Evolutionary conservation across 2,888 invertebrate species (phyloP).

Genomic region (Rhabditoides inermis): DNA sequence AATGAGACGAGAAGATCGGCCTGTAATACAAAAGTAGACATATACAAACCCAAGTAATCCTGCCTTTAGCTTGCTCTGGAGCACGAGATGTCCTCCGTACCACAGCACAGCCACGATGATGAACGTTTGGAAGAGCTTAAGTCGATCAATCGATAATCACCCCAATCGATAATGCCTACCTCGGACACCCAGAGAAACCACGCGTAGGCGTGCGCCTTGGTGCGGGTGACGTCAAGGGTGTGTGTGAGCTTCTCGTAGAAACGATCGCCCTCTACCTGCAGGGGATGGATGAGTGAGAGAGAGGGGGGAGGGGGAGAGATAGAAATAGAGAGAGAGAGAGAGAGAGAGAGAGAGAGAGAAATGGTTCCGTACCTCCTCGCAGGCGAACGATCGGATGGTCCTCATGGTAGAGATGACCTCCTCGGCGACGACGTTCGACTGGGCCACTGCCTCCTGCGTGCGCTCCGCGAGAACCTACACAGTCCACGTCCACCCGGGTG

Average conservation of each 20-base stretch:
- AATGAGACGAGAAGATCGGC: slow-evolving; percentile 55
- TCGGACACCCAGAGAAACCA: slow-evolving; percentile 49
- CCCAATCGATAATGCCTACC: slow-evolving; percentile 9
- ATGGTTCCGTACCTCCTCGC: slow-evolving; percentile 53
- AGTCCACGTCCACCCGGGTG: background rate
- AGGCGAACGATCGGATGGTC: slow-evolving; percentile 56
- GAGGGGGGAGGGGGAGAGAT: too few relatives aligned
- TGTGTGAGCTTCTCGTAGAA: slow-evolving; percentile 42
- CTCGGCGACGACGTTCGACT: slow-evolving; percentile 55
- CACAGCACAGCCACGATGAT: slow-evolving; percentile 53
- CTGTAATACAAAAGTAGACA: slow-evolving; percentile 13
- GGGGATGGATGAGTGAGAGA: too few relatives aligned
- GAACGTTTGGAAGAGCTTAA: slow-evolving; percentile 45
- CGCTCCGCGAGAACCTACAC: slow-evolving; percentile 34
- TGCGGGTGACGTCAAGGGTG: slow-evolving; percentile 40
- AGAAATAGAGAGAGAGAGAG: too few relatives aligned
- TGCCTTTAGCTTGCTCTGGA: slow-evolving; percentile 39
- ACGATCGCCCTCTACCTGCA: too few relatives aligned
- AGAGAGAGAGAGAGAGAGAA: too few relatives aligned
- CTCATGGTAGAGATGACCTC: slow-evolving; percentile 54
- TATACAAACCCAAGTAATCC: background rate
- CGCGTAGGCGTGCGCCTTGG: slow-evolving; percentile 48
- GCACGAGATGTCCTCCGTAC: slow-evolving; percentile 56
- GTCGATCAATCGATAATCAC: background rate
- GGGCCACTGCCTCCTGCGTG: slow-evolving; percentile 54